Base-by-base conservation (phyloP, 1,140 invertebrate species). In the Callitettix versicolor region DNA sequence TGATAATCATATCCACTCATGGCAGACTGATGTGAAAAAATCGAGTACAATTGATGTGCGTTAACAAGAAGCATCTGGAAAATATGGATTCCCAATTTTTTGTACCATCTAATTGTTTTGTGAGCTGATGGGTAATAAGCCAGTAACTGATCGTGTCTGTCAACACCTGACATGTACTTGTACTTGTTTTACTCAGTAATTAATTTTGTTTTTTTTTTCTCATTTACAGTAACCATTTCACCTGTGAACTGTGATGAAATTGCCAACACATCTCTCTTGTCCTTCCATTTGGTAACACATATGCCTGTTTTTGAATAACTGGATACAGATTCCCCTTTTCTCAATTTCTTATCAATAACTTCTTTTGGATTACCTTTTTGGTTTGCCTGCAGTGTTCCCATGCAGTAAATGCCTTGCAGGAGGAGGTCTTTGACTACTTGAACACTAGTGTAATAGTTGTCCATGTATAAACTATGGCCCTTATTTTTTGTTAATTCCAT, bases 361-460 rank as follows among this genome's bases (percentile, higher is more conserved):
- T 64, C 63, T 58, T 66, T 63, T 20, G 68, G 66, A 34, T 67
- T 60, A 53, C 60, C 58, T 60, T 67, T 69, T 42, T 66, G 53
- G 57, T 69, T 69, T 52, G 61, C 59, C 49, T 66, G 56, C 50
- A 75, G 40, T 58, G 70, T 76, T 50, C 72, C 70, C 56, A 69
- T 61, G 18, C 69, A 62, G 68, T 76, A 67, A 3, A 68, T 76
- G 60, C 75, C 62, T 50, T 64, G 66, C 30, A 64, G 48, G 52
- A 73, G 58, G 59, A 73, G 59, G 60, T 62, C 59, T 53, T 70
- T 53, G 49, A 70, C 67, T 53, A 74, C 60, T 44, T 65, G 26
- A 47, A 73, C 59, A 61, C 71, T 72, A 22, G 64, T 70, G 57
- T 70, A 73, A 61, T 62, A 71, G 52, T 58, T 58, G 34, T 60